Evolutionary conservation across 2,113 vertebrate genomes (phyloP), one percentile per base, ranked within the genome.

Genomic region (Aspiorhynchus laticeps): DNA sequence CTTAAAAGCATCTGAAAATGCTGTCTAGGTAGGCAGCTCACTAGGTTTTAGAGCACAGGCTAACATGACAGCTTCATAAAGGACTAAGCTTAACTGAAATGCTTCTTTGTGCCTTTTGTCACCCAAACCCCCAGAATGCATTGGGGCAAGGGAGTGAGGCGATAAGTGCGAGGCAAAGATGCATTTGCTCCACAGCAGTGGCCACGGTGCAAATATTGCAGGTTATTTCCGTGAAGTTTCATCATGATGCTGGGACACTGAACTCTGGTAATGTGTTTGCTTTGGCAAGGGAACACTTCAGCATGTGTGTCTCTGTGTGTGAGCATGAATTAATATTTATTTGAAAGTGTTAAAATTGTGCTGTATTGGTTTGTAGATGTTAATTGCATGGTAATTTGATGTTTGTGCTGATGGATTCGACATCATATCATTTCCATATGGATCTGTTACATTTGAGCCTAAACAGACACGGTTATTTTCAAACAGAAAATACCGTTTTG

Each of bases 191-290:
- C 61, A 38, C 65, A 75, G 76, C n/a, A 81, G 59, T 69, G 86
- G 81, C 89, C 79, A 87, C 85, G 82, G 69, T 91, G 80, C 83
- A 81, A 80, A 90, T 87, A 86, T 93, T 93, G 91, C 91, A 85
- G 84, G 82, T 84, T 85, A 90, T 93, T 92, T 91, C 89, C 11
- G 89, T 73, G 83, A 90, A 88, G 89, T 93, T 93, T 93, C 92
- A 93, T 93, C 93, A 93, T 93, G 78, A 87, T 88, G 85, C 78
- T 56, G 86, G 88, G 84, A 88, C 79, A 88, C 82, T 63, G 83
- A 38, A 63, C 67, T 84, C 43, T 83, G 85, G 59, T 51, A 88
- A 88, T 73, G 76, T 90, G 87, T 86, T 85, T 86, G 84, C 69
- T 59, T 87, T 85, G 83, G 69, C 71, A 84, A 80, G 82, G 80